Evolutionary conservation across 2,888 invertebrate species (phyloP).

Genomic region (Marronus borbonicus): DNA sequence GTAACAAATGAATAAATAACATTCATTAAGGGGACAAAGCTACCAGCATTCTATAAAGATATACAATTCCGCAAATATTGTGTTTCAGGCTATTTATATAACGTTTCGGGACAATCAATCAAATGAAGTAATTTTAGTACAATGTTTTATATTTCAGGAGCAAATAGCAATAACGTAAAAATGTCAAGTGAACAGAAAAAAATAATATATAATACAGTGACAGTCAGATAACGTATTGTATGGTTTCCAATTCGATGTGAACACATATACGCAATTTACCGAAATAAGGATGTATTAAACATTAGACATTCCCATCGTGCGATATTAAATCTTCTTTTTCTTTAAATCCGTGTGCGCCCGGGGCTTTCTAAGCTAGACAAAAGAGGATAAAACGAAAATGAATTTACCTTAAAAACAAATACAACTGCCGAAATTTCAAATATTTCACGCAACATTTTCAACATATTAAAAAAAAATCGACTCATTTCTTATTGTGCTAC

Average conservation of each 20-base stretch:
- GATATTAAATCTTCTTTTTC: conserved; percentile 3
- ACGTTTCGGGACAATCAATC: conserved; percentile 41
- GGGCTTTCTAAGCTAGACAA: no score
- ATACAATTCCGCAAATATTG: conserved; percentile 33
- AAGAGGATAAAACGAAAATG: no score
- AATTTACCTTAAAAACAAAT: no score
- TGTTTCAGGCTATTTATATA: conserved; percentile 43
- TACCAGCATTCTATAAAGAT: conserved; percentile 28
- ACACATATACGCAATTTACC: conserved; percentile 17
- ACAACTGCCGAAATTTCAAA: no score
- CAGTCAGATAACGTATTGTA: conserved; percentile 37
- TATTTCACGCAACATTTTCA: no score
- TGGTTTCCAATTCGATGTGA: conserved; percentile 35
- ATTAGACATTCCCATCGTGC: background rate
- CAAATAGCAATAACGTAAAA: conserved; percentile 34
- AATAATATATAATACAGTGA: conserved; percentile 46
- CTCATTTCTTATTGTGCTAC: no score
- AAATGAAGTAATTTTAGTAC: conserved; percentile 45
- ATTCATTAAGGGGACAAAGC: conserved; percentile 28
- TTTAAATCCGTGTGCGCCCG: no score
- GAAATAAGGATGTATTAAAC: background rate
- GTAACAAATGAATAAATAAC: conserved; percentile 42
- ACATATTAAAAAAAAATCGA: no score
- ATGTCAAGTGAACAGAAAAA: conserved; percentile 37
- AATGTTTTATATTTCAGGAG: conserved; percentile 43